A percentile compares a stretch with the other conserved stretches of the same genome.
Conservation (phyloP, 1,140 invertebrate species). For the Zelostemma sp. region DNA sequence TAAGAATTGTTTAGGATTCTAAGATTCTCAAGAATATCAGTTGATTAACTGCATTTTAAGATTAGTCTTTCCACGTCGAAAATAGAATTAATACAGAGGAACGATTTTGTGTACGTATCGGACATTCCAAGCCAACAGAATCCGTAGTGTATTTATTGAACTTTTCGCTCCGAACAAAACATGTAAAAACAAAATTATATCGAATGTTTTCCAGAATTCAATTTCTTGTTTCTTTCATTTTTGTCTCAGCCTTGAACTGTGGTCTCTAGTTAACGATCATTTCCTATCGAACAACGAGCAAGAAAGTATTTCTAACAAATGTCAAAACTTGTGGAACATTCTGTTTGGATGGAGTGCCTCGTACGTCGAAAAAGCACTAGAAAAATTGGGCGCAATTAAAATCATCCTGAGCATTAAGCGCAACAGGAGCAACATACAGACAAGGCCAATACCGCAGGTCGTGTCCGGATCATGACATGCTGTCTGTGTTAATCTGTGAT, state of each 20-base stretch:
- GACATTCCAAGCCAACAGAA: constrained; percentile 27
- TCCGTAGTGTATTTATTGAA: background rate
- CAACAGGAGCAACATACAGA: constrained; percentile 44
- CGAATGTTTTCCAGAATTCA: background rate
- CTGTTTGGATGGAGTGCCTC: constrained; percentile 26
- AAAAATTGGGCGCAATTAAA: constrained; percentile 6
- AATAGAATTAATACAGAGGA: constrained; percentile 7
- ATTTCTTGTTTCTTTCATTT: constrained; percentile 9
- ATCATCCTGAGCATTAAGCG: constrained; percentile 29
- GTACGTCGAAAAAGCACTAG: constrained; percentile 10
- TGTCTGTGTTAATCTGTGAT: constrained; percentile 68
- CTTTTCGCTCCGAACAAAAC: background rate
- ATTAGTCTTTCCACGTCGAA: background rate
- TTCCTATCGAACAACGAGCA: no score
- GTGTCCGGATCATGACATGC: constrained; percentile 60
- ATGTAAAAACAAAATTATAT: background rate
- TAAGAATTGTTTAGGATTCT: no score
- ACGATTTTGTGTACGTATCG: constrained; percentile 13
- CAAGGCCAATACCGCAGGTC: constrained; percentile 47
- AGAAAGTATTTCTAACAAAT: no score
- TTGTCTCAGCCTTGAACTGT: constrained; percentile 2
- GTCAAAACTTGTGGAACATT: constrained; percentile 4
- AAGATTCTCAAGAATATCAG: background rate
- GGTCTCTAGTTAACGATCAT: background rate
- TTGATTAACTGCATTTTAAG: constrained; percentile 6